Evolutionary conservation across 2,113 vertebrate genomes (phyloP).

Genomic region (Lagopus leucura): DNA sequence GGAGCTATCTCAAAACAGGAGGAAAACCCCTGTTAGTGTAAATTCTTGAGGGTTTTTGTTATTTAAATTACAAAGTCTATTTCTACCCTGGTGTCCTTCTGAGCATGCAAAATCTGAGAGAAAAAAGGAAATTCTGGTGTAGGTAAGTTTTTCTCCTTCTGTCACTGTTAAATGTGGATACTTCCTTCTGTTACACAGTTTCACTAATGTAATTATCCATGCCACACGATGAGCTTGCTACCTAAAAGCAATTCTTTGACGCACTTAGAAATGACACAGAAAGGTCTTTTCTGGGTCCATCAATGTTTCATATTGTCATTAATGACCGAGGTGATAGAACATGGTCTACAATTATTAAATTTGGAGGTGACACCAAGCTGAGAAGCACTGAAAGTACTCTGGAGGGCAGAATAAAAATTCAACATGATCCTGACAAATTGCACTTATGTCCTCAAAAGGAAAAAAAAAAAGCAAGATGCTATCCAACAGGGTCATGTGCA

Average conservation of each 20-base stretch:
- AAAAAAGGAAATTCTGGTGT: not conserved
- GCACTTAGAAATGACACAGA: not conserved
- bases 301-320: constrained; percentile 34
- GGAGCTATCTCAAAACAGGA: not conserved
- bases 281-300: not conserved
- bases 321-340: constrained; percentile 21
- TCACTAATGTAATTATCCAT: constrained; percentile 21
- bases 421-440: not conserved
- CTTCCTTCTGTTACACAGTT: not conserved
- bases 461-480: not conserved
- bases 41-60: not conserved
- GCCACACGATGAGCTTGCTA: not conserved
- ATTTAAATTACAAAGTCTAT: not conserved
- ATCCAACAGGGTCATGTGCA: not conserved
- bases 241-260: not conserved
- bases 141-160: not conserved
- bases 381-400: not conserved
- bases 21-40: not conserved
- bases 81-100: not conserved
- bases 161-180: not conserved
- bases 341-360: not conserved
- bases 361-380: constrained; percentile 35
- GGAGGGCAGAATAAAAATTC: not conserved
- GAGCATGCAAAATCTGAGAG: not conserved
- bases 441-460: not conserved